These are phyloP conservation scores for Cosmia pyralina DNA, from an alignment of 2,888 invertebrate genomes.

Conservation along the genomic window DNA sequence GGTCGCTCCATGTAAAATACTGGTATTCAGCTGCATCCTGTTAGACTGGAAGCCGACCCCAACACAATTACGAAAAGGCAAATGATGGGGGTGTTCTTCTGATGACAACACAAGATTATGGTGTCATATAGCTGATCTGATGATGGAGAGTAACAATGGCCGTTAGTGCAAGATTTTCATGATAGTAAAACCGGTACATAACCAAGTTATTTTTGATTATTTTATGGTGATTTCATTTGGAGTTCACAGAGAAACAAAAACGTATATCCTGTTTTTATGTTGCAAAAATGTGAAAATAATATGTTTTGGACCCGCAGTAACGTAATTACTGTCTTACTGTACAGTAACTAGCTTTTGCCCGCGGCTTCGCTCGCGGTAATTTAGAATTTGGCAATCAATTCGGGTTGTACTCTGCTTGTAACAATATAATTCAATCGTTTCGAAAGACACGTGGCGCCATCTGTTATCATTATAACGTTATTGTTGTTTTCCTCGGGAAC, in stretches of 20 bases:
- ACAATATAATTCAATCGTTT: too few species aligned
- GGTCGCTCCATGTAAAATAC: too few species aligned
- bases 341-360: not conserved
- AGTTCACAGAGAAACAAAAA: slow-evolving; percentile 3
- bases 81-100: not conserved
- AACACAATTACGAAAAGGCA: too few species aligned
- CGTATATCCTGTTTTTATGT: slow-evolving; percentile 12
- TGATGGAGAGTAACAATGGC: not conserved
- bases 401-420: too few species aligned
- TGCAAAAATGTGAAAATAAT: slow-evolving; percentile 42
- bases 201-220: not conserved
- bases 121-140: too few species aligned
- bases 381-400: too few species aligned
- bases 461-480: too few species aligned
- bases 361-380: too few species aligned
- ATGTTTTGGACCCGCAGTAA: slow-evolving; percentile 41
- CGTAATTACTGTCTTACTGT: slow-evolving; percentile 42
- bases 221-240: not conserved
- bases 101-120: not conserved
- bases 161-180: not conserved
- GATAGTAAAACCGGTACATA: not conserved
- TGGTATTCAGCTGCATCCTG: too few species aligned
- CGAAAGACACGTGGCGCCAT: too few species aligned
- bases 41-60: too few species aligned
- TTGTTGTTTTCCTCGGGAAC: too few species aligned